Conservation (phyloP, 1,140 invertebrate species). For the Onthophagus taurus region DNA sequence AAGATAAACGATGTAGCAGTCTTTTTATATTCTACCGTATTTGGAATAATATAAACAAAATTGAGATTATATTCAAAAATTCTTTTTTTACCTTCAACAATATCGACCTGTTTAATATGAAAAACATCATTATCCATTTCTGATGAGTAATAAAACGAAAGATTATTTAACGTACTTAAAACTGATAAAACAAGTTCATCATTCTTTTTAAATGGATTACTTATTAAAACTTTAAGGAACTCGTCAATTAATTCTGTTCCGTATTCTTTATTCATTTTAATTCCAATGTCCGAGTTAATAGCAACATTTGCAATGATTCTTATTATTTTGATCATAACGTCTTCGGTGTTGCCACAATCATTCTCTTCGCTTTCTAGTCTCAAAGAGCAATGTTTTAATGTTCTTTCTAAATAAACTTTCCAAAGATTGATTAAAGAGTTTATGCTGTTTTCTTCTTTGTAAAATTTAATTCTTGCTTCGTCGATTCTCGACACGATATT, state of each 20-base stretch:
- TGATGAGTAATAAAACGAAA: conserved; percentile 49
- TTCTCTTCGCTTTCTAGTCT: conserved; percentile 26
- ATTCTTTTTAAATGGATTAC: conserved; percentile 46
- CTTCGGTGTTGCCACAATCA: conserved; percentile 38
- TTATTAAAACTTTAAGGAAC: conserved; percentile 40
- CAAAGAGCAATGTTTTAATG: conserved; percentile 33
- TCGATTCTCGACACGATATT: conserved; percentile 52
- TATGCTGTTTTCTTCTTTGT: conserved; percentile 46
- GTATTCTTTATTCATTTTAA: conserved; percentile 39
- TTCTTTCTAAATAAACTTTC: conserved; percentile 48
- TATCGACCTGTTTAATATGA: conserved; percentile 35
- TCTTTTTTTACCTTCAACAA: conserved; percentile 33
- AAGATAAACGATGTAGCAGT: too few relatives aligned
- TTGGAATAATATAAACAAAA: too few relatives aligned
- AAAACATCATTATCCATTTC: conserved; percentile 35
- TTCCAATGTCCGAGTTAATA: conserved; percentile 58
- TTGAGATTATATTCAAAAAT: too few relatives aligned
- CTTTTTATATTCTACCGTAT: too few relatives aligned
- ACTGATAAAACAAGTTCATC: conserved; percentile 55
- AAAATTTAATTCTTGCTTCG: conserved; percentile 41
- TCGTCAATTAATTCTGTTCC: conserved; percentile 40
- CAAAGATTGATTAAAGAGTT: conserved; percentile 47
- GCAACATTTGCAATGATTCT: conserved; percentile 65
- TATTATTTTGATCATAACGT: conserved; percentile 59
- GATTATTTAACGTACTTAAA: conserved; percentile 56